Evolutionary conservation across 2,888 invertebrate genomes (phyloP).

Genomic region (Lypha dubia): DNA sequence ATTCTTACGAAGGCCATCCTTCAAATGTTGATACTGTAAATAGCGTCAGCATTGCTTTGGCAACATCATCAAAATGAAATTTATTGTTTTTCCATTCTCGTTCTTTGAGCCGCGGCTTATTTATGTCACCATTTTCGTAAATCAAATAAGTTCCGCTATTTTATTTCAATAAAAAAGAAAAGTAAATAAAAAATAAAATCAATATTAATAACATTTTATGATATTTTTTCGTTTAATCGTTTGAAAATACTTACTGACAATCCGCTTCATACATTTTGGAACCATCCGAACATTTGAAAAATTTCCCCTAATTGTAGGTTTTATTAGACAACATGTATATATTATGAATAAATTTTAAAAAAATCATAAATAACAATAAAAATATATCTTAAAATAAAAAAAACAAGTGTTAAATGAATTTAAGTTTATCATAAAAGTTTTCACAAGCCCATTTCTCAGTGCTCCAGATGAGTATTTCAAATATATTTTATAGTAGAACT

Average conservation of each 20-base stretch:
- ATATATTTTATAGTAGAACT: not conserved
- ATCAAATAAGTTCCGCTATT: slow-evolving; percentile 95
- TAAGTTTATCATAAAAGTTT: not conserved
- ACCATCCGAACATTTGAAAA: slow-evolving; percentile 96
- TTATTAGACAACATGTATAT: slow-evolving; percentile 51
- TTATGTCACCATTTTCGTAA: slow-evolving; percentile 94
- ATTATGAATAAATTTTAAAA: slow-evolving; percentile 1
- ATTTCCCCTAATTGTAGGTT: slow-evolving; percentile 91
- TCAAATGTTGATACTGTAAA: slow-evolving; percentile 99
- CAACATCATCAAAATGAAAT: slow-evolving; percentile 99
- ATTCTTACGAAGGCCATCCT: slow-evolving; percentile 97
- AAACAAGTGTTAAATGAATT: not conserved
- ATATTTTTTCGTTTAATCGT: not conserved
- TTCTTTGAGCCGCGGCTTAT: slow-evolving; percentile 88
- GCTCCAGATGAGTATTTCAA: not conserved
- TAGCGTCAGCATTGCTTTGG: slow-evolving; percentile 98
- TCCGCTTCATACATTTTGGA: slow-evolving; percentile 96
- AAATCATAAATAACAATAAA: not conserved
- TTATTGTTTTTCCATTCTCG: slow-evolving; percentile 94
- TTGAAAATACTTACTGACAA: slow-evolving; percentile 91
- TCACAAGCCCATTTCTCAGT: not conserved
- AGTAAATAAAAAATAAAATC: too few relatives aligned
- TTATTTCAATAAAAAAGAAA: slow-evolving; percentile 19
- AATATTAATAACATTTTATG: not conserved
- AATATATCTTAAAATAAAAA: not conserved